These are phyloP conservation scores for Altica lythri DNA, from an alignment of 2,888 invertebrate genomes.

Conservation along the genomic window DNA sequence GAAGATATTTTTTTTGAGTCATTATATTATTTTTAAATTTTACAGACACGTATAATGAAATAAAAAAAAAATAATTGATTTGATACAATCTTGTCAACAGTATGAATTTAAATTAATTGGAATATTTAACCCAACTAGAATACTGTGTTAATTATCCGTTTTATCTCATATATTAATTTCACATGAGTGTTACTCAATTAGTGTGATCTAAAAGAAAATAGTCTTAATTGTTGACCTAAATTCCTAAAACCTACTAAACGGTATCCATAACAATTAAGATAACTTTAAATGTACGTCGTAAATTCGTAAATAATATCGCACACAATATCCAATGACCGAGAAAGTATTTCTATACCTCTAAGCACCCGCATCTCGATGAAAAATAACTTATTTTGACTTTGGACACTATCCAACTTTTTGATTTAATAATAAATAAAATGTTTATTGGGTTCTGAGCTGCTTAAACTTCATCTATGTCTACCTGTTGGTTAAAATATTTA, in stretches of 20 bases:
- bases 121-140: too few relatives aligned
- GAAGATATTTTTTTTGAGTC: too few relatives aligned
- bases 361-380: slow-evolving; percentile 25
- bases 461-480: neutral
- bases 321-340: neutral
- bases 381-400: slow-evolving; percentile 41
- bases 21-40: too few relatives aligned
- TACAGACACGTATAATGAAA: too few relatives aligned
- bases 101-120: too few relatives aligned
- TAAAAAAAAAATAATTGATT: too few relatives aligned
- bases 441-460: neutral
- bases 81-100: too few relatives aligned
- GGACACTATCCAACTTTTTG: slow-evolving; percentile 38
- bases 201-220: neutral
- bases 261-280: neutral
- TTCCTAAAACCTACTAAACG: slow-evolving; percentile 8
- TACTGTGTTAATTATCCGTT: too few relatives aligned
- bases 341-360: neutral
- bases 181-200: neutral
- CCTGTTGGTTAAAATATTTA: too few relatives aligned
- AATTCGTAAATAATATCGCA: slow-evolving; percentile 1
- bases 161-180: too few relatives aligned
- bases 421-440: slow-evolving; percentile 37
- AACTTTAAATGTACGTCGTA: slow-evolving; percentile 2
- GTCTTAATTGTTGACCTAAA: slow-evolving; percentile 8